Evolutionary conservation across 1,140 invertebrate genomes (phyloP).

Genomic region (Hyles euphorbiae): DNA sequence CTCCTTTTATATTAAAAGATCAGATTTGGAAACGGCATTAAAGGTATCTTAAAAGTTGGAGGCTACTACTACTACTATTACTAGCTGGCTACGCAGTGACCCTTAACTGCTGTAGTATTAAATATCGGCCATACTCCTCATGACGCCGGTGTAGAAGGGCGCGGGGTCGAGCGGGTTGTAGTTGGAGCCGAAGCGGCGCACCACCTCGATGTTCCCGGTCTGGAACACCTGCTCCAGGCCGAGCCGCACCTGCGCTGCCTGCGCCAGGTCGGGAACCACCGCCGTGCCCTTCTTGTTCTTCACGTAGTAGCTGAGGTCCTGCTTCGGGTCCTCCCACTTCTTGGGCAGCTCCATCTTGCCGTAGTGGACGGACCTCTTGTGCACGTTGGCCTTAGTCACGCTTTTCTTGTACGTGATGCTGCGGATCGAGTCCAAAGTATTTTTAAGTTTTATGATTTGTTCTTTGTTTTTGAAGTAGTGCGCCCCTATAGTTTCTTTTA

Average conservation of each 20-base stretch:
- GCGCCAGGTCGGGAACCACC: slow-evolving; percentile 19
- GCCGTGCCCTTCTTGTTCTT: slow-evolving; percentile 37
- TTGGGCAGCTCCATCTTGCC: slow-evolving; percentile 18
- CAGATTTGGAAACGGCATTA: no score
- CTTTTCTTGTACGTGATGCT: slow-evolving; percentile 4
- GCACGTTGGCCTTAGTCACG: background rate
- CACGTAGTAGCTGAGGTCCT: slow-evolving; percentile 44
- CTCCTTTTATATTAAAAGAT: no score
- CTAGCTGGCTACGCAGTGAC: no score
- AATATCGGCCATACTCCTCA: slow-evolving; percentile 14
- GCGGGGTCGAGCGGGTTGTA: slow-evolving; percentile 28
- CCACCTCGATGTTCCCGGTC: slow-evolving; percentile 29
- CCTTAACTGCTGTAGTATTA: background rate
- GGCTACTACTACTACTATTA: no score
- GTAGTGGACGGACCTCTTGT: slow-evolving; percentile 17
- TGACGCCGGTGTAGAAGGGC: slow-evolving; percentile 19
- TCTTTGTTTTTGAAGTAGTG: slow-evolving; percentile 17
- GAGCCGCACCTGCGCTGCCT: slow-evolving; percentile 25
- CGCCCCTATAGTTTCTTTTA: slow-evolving; percentile 16
- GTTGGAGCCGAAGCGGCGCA: slow-evolving; percentile 31
- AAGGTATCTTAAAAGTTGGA: no score
- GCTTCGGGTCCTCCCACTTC: slow-evolving; percentile 26
- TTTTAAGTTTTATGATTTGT: slow-evolving; percentile 4
- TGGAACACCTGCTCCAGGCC: slow-evolving; percentile 24
- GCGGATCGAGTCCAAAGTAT: background rate